Evolutionary conservation across 2,888 invertebrate genomes (phyloP), one percentile per base, ranked within the genome.

Genomic region (Myopa testacea): DNA sequence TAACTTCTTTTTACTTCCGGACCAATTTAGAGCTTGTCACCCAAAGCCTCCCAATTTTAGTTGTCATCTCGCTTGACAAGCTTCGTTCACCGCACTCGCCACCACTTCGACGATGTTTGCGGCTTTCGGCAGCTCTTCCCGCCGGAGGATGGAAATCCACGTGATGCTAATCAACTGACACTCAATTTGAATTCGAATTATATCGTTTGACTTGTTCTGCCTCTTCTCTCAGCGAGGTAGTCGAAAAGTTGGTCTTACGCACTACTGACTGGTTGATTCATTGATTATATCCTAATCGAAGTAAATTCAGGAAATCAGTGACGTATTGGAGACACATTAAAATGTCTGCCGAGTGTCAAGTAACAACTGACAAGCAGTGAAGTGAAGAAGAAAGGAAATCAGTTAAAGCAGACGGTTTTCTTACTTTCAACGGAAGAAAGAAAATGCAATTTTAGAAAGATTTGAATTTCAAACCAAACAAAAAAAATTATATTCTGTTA

Each of bases 41-140:
- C 68, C 68, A 38, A 69, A 75, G 38, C 72, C 72, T 67, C 26
- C 75, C 60, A 75, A 75, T 75, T 68, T 60, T 34, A 34, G 16
- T 75, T 75, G 69, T 75, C 75, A 68, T 69, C 40, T 10, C 26
- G 45, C 52, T 55, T 78, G 74, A 75, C 78, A 70, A 62, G 52
- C 63, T 70, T 74, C 63, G 74, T 67, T 55, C 77, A 58, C 67
- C 60, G 40, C 75, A 16, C 34, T 63, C n/a, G 26, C 7, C 26
- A 62, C 40, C 73, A 40, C 62, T 50, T 58, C 55, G 69, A 60
- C 60, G 45, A 62, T 45, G 38, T 75, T 65, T 68, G 58, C 19
- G 60, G 68, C 34, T 75, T 76, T 50, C 74, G 62, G 14, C 50
- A 45, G 45, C 26, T 34, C 6, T 37, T 26, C 16, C 34, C 34